A percentile compares a stretch with the other conserved stretches of the same genome.
These are phyloP conservation scores for Agapornis canus DNA, from an alignment of 2,797 vertebrate species.

Conservation along the genomic window DNA sequence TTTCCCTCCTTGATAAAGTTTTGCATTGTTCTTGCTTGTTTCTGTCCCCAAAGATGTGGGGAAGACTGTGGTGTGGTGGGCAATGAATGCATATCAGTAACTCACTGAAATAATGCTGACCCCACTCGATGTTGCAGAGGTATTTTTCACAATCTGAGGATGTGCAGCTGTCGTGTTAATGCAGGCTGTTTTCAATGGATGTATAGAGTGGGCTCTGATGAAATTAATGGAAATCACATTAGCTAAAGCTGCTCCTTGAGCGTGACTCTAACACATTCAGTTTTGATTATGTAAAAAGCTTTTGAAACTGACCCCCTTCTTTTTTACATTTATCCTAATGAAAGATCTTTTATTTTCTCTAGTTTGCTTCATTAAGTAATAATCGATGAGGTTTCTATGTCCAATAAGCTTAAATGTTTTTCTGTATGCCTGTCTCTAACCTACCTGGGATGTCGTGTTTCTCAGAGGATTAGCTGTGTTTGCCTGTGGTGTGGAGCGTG, in stretches of 20 bases:
- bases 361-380: not conserved
- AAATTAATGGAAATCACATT: not conserved
- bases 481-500: not conserved
- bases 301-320: not conserved
- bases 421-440: accelerated
- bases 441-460: not conserved
- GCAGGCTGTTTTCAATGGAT: not conserved
- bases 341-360: not conserved
- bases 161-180: not conserved
- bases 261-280: not conserved
- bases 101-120: not conserved
- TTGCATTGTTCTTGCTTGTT: not conserved
- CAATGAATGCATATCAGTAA: not conserved
- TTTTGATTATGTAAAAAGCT: not conserved
- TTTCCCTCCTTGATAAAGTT: not conserved
- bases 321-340: not conserved
- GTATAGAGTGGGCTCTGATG: not conserved
- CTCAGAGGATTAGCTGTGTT: not conserved
- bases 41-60: not conserved
- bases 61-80: not conserved
- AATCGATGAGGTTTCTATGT: not conserved
- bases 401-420: not conserved
- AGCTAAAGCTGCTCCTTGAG: not conserved
- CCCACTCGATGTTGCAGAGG: not conserved
- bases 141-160: not conserved